Evolutionary conservation across 1,140 invertebrate genomes (phyloP), one percentile per base, ranked within the genome.

Genomic region (Trichomalopsis sarcophagae): DNA sequence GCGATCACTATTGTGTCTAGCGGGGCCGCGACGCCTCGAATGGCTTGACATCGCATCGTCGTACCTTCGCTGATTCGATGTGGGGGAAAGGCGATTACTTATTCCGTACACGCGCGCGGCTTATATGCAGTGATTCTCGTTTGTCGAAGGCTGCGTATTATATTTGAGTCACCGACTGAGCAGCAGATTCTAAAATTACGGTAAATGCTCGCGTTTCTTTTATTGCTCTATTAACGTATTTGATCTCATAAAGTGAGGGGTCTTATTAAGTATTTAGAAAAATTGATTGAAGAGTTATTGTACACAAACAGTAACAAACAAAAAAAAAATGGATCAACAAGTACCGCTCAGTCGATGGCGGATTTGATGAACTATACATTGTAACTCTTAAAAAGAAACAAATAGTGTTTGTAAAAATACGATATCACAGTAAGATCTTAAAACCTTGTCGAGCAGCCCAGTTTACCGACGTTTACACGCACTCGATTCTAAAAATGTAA

Each of bases 371-470:
- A 71, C 27, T 30, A 40, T 75, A 40, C 40, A 75, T 5, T 33
- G 17, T 17, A 40, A 75, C 21, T 40, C 17, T 75, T 75, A 75
- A 7, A 75, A 75, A 75, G 2, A 75, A 74, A 74, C 30, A 75
- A 75, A 75, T 33, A 62, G 21, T 17, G 5, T 69, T 69, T 69
- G 68, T 71, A 30, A 71, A 75, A 75, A 44, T 44, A 44, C 21
- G 17, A 44, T 75, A 75, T 75, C 73, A 75, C 73, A 44, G 73
- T 44, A 44, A 40, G 14, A 75, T 40, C 69, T 71, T 71, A 10
- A 71, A 30, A 71, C 68, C 33, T 30, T 14, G 17, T 33, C 69
- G 10, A 30, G 23, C 10, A 71, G 27, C 69, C 69, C 69, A 71
- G 10, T 71, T 30, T 71, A 30, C 30, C 23, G 30, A 71, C 23